Evolutionary conservation across 2,888 invertebrate species (phyloP).

Genomic region (Argyra leucocephala): DNA sequence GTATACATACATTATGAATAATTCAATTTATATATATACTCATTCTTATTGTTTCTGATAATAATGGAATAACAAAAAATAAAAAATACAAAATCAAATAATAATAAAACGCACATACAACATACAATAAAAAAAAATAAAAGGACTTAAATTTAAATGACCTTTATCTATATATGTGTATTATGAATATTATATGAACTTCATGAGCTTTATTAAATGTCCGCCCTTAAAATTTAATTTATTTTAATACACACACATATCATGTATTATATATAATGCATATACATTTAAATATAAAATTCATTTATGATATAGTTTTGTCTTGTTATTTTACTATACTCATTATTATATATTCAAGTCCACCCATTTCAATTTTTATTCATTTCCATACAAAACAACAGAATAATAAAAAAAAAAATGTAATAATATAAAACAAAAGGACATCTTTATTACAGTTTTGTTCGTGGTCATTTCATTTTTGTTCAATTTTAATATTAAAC

Average conservation of each 20-base stretch:
- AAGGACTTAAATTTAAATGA: neutral
- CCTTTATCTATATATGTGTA: neutral
- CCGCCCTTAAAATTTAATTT: neutral
- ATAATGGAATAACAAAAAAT: neutral
- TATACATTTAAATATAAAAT: no score
- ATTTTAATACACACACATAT: neutral
- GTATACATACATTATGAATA: no score
- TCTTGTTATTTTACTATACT: neutral
- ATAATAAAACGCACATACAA: neutral
- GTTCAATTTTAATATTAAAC: neutral
- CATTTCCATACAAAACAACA: neutral
- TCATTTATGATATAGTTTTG: no score
- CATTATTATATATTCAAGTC: neutral
- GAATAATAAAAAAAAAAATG: neutral
- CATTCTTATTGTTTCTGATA: no score
- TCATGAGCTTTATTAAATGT: neutral
- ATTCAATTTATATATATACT: no score
- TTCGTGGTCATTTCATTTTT: neutral
- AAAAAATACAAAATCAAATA: neutral
- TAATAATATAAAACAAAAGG: neutral
- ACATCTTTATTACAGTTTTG: neutral
- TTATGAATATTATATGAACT: no score
- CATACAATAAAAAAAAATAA: neutral
- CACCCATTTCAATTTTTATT: conserved; percentile 2
- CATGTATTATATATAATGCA: neutral